Conservation (phyloP, 2,888 invertebrate species). For the Yponomeuta cagnagella region DNA sequence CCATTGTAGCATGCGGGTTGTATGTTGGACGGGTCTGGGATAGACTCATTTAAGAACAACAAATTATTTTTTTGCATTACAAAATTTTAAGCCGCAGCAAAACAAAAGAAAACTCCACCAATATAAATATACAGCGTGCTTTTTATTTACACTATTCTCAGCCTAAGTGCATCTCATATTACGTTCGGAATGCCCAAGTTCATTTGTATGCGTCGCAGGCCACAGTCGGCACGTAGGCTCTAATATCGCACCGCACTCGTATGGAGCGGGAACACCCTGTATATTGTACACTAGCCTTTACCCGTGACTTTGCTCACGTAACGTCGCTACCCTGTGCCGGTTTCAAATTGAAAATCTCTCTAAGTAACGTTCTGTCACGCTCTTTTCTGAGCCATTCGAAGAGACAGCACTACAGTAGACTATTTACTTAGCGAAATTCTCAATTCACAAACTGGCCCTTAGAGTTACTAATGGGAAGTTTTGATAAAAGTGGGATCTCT, state of each 20-base stretch:
- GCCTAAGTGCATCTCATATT: slow-evolving; percentile 1
- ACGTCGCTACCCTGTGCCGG: slow-evolving; percentile 15
- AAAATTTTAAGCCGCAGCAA: background rate
- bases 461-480: too few relatives aligned
- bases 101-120: slow-evolving; percentile 14
- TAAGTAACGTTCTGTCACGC: too few relatives aligned
- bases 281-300: slow-evolving; percentile 23
- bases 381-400: too few relatives aligned
- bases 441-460: too few relatives aligned
- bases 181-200: slow-evolving; percentile 33
- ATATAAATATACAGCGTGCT: slow-evolving; percentile 13
- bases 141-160: slow-evolving; percentile 8
- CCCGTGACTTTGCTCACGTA: slow-evolving; percentile 21
- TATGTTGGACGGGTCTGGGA: too few relatives aligned
- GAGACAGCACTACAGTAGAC: too few relatives aligned
- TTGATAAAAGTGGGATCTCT: too few relatives aligned
- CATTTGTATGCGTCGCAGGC: slow-evolving; percentile 58
- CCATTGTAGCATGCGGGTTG: too few relatives aligned
- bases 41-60: too few relatives aligned
- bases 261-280: slow-evolving; percentile 42
- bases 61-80: background rate
- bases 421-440: too few relatives aligned
- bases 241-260: slow-evolving; percentile 48
- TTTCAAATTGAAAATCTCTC: too few relatives aligned
- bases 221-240: slow-evolving; percentile 44